Base-by-base conservation (phyloP, 2,797 vertebrate species). In the Sebastes taczanowskii region DNA sequence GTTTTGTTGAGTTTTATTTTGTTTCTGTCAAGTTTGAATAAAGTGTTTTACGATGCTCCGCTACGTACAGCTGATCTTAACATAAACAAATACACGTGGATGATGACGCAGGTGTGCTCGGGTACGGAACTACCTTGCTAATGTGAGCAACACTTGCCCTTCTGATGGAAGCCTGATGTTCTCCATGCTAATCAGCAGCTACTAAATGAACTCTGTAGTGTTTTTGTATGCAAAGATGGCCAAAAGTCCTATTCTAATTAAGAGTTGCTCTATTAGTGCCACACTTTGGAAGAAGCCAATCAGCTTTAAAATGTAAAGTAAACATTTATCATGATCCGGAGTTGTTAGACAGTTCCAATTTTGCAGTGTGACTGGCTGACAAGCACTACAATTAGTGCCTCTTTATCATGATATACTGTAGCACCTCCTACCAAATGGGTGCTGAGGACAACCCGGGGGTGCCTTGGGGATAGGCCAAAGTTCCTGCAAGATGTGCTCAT, bases 121-220 rank as follows among this genome's bases (percentile, higher is more conserved):
- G 38, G 38, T 42, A 42, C 6, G 14, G 14, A 42, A 16, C 38
- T 16, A 42, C 38, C 14, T 6, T 42, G 6, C 14, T 16, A 42
- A 42, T 42, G 38, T 42, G 29, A 84, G 16, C 58, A 32, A 70
- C 73, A 56, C 82, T 11, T 18, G 46, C 3, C 22, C 64, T 6
- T 66, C 68, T 69, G 23, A 77, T 23, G 53, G 67, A 60, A 65
- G 64, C 38, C 27, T 77, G 66, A 66, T 29, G 18, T 18, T 56
- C 30, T 59, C 14, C 65, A 63, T 59, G 66, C 56, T 71, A 78
- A 78, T 75, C 55, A 67, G 29, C 55, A 29, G 60, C 73, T 77
- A 10, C 42, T 32, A 46, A 53, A 14, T 32, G 20, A 30, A 55
- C 8, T 69, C 35, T 70, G 65, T 53, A 38, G 22, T 35, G 56